A percentile compares a stretch with the other conserved stretches of the same genome.
Evolutionary conservation across 2,888 invertebrate genomes (phyloP).

Genomic region (Dryadula phaetusa): DNA sequence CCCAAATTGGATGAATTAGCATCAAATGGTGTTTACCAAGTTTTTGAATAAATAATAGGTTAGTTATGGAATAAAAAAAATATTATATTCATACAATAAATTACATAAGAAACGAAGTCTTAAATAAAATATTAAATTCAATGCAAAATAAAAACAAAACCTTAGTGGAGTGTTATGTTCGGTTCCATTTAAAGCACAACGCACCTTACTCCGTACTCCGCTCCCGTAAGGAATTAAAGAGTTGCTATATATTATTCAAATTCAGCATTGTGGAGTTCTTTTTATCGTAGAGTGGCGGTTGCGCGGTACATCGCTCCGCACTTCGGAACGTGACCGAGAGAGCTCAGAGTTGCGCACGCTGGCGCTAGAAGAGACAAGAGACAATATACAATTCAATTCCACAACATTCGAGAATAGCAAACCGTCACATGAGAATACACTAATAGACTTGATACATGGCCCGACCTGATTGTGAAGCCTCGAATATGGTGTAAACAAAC

Average conservation of each 20-base stretch:
- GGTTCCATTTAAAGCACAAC: conserved; percentile 37
- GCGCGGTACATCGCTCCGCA: conserved; percentile 81
- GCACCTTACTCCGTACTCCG: conserved; percentile 32
- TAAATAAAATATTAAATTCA: background rate
- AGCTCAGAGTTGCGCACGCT: conserved; percentile 55
- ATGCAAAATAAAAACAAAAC: conserved; percentile 1
- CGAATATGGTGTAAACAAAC: conserved; percentile 1
- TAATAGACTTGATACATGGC: conserved; percentile 42
- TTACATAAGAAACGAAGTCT: too few relatives aligned
- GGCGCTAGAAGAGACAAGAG: conserved; percentile 65
- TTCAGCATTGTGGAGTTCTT: conserved; percentile 70
- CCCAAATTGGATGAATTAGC: too few relatives aligned
- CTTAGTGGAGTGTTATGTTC: conserved; percentile 5
- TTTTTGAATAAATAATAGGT: too few relatives aligned
- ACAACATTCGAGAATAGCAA: conserved; percentile 33
- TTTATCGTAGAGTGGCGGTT: conserved; percentile 78
- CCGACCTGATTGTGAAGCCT: conserved; percentile 35
- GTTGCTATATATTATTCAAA: conserved; percentile 79
- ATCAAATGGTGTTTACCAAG: too few relatives aligned
- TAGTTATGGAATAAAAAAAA: background rate
- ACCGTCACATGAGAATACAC: conserved; percentile 38
- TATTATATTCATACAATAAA: too few relatives aligned
- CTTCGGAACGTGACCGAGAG: conserved; percentile 79
- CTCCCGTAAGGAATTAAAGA: conserved; percentile 64
- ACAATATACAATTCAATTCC: conserved; percentile 45